phyloP scores from a whole-genome alignment of 2,888 invertebrate genomes.

The Bellardia pandia region DNA sequence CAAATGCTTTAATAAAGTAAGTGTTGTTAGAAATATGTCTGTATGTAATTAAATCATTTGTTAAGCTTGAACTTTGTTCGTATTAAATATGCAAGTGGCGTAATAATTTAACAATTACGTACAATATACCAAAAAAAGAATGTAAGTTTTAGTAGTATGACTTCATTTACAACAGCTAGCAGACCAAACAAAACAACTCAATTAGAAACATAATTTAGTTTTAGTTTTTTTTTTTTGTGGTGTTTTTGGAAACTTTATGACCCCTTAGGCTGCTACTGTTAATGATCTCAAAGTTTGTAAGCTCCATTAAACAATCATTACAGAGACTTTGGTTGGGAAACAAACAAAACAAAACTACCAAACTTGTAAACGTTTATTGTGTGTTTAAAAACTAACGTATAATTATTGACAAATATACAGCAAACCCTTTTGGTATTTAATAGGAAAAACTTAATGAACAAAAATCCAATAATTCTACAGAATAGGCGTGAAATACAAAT shows the following conservation, averaged over 20 bases:
- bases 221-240: neutral
- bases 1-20: neutral
- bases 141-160: neutral
- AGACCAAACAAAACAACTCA: constrained; percentile 31
- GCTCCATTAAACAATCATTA: constrained; percentile 58
- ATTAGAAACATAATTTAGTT: constrained; percentile 40
- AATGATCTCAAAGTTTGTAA: constrained; percentile 45
- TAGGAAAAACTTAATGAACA: neutral
- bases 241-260: constrained; percentile 48
- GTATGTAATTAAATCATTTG: constrained; percentile 24
- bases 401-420: neutral
- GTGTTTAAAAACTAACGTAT: neutral
- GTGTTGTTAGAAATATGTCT: neutral
- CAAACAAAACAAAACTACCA: neutral
- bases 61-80: neutral
- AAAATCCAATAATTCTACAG: neutral
- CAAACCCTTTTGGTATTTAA: constrained; percentile 46
- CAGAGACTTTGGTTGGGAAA: neutral
- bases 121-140: neutral
- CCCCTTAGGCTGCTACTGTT: constrained; percentile 42
- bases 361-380: neutral
- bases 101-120: neutral
- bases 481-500: constrained; percentile 46
- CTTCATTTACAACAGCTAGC: neutral
- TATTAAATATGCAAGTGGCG: constrained; percentile 4